Conservation (phyloP, 1,140 invertebrate species). For the Neocloeon triangulifer region DNA sequence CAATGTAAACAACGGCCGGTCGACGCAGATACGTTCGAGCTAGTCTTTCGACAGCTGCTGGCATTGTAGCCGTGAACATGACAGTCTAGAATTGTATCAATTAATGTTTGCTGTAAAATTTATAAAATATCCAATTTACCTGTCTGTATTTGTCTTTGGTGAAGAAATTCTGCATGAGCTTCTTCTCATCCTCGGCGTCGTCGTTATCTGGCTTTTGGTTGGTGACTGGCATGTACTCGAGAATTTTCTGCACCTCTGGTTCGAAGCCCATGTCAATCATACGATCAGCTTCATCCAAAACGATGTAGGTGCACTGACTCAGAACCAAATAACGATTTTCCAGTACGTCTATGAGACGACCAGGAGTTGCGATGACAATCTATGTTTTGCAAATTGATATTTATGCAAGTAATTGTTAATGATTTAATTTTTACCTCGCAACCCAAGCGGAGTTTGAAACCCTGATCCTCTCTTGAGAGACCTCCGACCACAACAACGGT, state of each 20-base stretch:
- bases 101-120: too few relatives aligned
- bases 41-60: constrained; percentile 85
- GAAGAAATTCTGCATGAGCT: constrained; percentile 82
- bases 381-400: constrained; percentile 16
- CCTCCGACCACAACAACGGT: constrained; percentile 98
- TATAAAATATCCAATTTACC: constrained; percentile 18
- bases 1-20: constrained; percentile 95
- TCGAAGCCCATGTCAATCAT: constrained; percentile 99
- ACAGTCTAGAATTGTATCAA: too few relatives aligned
- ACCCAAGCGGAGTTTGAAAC: constrained; percentile 84
- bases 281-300: constrained; percentile 87
- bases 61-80: constrained; percentile 99
- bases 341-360: constrained; percentile 95
- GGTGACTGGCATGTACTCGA: constrained; percentile 95
- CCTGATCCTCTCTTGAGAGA: constrained; percentile 93
- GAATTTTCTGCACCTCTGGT: constrained; percentile 91
- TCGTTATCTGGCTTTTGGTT: constrained; percentile 98
- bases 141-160: constrained; percentile 95
- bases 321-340: constrained; percentile 96
- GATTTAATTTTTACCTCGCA: constrained; percentile 66
- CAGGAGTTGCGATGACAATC: constrained; percentile 99
- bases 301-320: constrained; percentile 84
- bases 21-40: constrained; percentile 85
- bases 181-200: constrained; percentile 87
- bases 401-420: too few relatives aligned